phyloP scores from a whole-genome alignment of 2,888 invertebrate species.

The Electrophaes corylata region DNA sequence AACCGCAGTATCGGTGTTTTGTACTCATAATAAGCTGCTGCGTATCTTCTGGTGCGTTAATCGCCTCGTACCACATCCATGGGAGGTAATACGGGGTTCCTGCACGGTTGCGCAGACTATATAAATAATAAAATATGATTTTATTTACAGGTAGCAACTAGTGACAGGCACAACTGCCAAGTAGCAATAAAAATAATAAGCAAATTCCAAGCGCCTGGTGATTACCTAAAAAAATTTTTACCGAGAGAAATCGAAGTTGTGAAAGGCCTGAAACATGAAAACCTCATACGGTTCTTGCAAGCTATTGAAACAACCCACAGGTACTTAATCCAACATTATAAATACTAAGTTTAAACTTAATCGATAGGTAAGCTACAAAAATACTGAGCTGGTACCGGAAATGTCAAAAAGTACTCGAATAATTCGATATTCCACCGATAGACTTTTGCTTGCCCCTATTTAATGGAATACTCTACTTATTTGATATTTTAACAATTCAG shows the following conservation, averaged over 20 bases:
- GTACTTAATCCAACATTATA: constrained; percentile 59
- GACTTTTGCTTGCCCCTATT: background rate
- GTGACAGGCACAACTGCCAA: constrained; percentile 88
- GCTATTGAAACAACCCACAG: constrained; percentile 94
- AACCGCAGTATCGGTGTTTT: no score
- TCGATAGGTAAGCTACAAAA: no score
- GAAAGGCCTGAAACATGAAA: constrained; percentile 90
- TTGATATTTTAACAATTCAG: constrained; percentile 59
- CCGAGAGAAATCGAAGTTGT: constrained; percentile 93
- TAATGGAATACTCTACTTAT: background rate
- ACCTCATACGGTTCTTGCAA: constrained; percentile 91
- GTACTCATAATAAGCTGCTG: no score
- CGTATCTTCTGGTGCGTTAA: no score
- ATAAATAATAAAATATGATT: background rate
- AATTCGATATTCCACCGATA: no score
- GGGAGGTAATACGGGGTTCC: no score
- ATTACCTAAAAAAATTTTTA: constrained; percentile 91
- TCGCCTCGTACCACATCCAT: no score
- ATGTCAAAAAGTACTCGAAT: no score
- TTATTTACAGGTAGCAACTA: constrained; percentile 86
- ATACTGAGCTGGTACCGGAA: no score
- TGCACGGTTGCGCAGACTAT: no score
- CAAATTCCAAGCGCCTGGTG: constrained; percentile 91
- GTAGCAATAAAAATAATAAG: constrained; percentile 94
- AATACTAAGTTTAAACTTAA: no score